phyloP scores from a whole-genome alignment of 2,888 invertebrate species.

The Dorcus parallelipipedus region DNA sequence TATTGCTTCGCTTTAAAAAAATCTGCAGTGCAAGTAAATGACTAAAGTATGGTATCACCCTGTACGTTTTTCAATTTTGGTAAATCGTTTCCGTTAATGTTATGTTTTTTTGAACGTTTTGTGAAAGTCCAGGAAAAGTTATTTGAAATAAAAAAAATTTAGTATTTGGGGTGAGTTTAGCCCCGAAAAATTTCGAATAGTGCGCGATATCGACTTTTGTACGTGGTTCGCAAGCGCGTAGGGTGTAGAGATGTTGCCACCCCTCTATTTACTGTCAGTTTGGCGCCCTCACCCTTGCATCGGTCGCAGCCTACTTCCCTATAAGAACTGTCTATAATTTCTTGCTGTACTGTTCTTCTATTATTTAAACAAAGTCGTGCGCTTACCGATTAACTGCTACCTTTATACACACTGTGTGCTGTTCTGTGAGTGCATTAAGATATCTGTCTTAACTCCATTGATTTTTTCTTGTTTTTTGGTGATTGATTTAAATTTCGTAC shows the following conservation, averaged over 20 bases:
- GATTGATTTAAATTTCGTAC: slow-evolving; percentile 25
- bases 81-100: too few species aligned
- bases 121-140: too few species aligned
- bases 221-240: slow-evolving; percentile 24
- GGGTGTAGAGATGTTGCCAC: slow-evolving; percentile 27
- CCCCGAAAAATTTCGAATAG: slow-evolving; percentile 20
- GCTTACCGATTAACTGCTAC: slow-evolving; percentile 21
- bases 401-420: slow-evolving; percentile 21
- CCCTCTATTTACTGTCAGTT: slow-evolving; percentile 32
- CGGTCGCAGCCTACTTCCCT: slow-evolving; percentile 31
- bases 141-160: background rate
- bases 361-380: slow-evolving; percentile 21
- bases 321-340: slow-evolving; percentile 28
- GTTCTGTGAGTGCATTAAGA: slow-evolving; percentile 23
- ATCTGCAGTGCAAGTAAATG: too few species aligned
- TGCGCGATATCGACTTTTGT: slow-evolving; percentile 31
- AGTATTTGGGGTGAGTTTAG: slow-evolving; percentile 60
- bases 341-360: slow-evolving; percentile 26
- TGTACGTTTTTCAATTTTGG: background rate
- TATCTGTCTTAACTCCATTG: slow-evolving; percentile 27
- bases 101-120: too few species aligned
- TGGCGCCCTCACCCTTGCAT: slow-evolving; percentile 30
- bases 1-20: too few species aligned
- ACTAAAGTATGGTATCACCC: background rate
- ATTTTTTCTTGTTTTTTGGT: slow-evolving; percentile 28